Base-by-base conservation (phyloP, 2,888 invertebrate species). In the Cheiracanthium punctorium region DNA sequence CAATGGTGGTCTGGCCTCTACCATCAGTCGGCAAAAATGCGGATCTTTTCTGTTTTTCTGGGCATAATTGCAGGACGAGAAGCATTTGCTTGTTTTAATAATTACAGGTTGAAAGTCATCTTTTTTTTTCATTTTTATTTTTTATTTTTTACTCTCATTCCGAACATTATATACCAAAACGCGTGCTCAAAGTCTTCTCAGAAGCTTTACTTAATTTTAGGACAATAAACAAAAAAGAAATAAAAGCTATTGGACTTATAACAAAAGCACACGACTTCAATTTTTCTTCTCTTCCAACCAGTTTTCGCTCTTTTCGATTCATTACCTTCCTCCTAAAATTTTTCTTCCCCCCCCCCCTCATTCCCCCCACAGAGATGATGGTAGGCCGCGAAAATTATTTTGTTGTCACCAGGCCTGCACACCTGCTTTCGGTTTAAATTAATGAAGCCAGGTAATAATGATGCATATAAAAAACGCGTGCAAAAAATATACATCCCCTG, bases 11-110 rank as follows among this genome's bases (percentile, higher is more conserved):
- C 37, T 37, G 10, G 37, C 17, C 12, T 58, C 24, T 58, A 24
- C 24, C 37, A 28, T 37, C 10, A 10, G 33, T 20, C 33, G 12
- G 14, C 5, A 37, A 29, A 74, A 37, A 74, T 12, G 10, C 2
- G 0, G 12, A 17, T 7, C 1, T 37, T 64, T 74, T n/a, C 7
- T 28, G 14, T 71, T 77, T 79, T 74, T 17, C 65, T 28, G 29
- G 64, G 28, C 76, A 37, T 72, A 82, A 82, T 82, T 82, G 76
- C 33, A 64, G 30, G 20, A 33, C 28, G 41, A 70, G 69, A 43
- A 37, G 70, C 58, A 37, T 43, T 82, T 82, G 76, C 71, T 82
- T 82, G 76, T 82, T 82, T 82, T 76, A 67, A 76, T 82, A 82
- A 82, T 82, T 82, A 72, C 71, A 82, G 65, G 77, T 72, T 75